phyloP scores from a whole-genome alignment of 2,113 vertebrate species.

The Stigmatopora argus region DNA sequence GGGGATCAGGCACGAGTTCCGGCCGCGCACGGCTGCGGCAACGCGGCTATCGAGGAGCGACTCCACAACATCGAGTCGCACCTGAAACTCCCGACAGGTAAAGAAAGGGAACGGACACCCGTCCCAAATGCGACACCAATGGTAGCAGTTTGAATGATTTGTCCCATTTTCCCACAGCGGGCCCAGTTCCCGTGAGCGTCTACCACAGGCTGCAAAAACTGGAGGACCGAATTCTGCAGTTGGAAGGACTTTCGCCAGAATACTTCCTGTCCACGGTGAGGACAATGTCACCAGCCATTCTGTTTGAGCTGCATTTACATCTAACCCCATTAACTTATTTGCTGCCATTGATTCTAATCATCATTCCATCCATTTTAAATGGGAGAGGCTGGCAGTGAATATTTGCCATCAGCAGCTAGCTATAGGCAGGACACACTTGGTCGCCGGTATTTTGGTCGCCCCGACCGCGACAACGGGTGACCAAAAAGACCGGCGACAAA shows the following conservation, averaged over 20 bases:
- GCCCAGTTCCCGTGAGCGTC: slow-evolving; percentile 87
- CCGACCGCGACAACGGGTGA: too few species aligned
- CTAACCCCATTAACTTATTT: too few species aligned
- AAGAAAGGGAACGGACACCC: neutral
- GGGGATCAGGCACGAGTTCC: slow-evolving; percentile 68
- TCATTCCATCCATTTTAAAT: too few species aligned
- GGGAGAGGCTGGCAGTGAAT: too few species aligned
- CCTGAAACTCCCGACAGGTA: slow-evolving; percentile 83
- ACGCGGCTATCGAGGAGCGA: slow-evolving; percentile 86
- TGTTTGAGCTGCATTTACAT: too few species aligned
- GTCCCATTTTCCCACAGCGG: slow-evolving; percentile 63
- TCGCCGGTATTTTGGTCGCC: too few species aligned
- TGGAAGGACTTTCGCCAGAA: slow-evolving; percentile 96
- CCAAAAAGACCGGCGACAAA: too few species aligned
- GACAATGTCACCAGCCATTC: neutral
- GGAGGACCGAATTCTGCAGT: slow-evolving; percentile 93
- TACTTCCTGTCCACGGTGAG: slow-evolving; percentile 94
- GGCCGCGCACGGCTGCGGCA: slow-evolving; percentile 78
- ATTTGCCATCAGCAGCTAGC: too few species aligned
- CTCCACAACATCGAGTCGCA: slow-evolving; percentile 94
- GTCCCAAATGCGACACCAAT: too few species aligned
- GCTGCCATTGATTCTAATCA: too few species aligned
- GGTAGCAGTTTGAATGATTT: neutral
- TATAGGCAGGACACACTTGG: too few species aligned
- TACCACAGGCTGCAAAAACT: slow-evolving; percentile 95